Conservation (phyloP, 2,113 vertebrate species). For the Pseudorasbora parva region DNA sequence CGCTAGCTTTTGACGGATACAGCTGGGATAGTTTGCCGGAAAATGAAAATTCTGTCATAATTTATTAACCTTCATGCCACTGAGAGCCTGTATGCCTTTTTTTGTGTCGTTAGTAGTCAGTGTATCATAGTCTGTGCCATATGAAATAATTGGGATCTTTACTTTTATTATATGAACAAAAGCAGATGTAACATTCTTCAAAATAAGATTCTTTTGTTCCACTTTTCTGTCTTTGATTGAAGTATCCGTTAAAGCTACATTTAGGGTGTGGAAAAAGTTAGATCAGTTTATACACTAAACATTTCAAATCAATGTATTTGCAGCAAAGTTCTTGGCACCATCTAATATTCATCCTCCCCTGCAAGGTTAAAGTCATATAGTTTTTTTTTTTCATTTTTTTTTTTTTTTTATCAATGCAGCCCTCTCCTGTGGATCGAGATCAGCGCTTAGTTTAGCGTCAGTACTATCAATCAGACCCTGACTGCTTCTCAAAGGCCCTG, state of each 20-base stretch:
- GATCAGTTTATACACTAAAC: background rate
- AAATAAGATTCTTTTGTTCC: background rate
- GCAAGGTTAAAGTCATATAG: constrained; percentile 36
- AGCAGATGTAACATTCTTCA: background rate
- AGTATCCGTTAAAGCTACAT: background rate
- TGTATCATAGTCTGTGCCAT: too few relatives aligned
- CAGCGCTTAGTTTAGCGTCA: constrained; percentile 22
- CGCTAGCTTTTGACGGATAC: background rate
- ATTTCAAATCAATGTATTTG: background rate
- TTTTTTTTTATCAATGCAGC: constrained; percentile 13
- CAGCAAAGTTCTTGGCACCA: background rate
- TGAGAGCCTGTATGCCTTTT: background rate
- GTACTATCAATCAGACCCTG: constrained; percentile 46
- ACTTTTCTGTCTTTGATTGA: background rate
- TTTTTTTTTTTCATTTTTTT: constrained; percentile 15
- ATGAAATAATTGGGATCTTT: background rate
- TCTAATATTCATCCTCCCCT: background rate
- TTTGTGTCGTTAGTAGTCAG: too few relatives aligned
- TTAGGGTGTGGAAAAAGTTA: background rate
- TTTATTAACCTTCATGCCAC: background rate
- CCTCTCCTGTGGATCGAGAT: constrained; percentile 2
- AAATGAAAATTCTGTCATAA: background rate
- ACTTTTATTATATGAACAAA: background rate
- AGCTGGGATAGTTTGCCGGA: background rate
- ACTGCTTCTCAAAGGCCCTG: constrained; percentile 40